Percentiles rank a stretch among this genome's conserved stretches.
phyloP scores from a whole-genome alignment of 2,888 invertebrate species.

The Cepaea hortensis region DNA sequence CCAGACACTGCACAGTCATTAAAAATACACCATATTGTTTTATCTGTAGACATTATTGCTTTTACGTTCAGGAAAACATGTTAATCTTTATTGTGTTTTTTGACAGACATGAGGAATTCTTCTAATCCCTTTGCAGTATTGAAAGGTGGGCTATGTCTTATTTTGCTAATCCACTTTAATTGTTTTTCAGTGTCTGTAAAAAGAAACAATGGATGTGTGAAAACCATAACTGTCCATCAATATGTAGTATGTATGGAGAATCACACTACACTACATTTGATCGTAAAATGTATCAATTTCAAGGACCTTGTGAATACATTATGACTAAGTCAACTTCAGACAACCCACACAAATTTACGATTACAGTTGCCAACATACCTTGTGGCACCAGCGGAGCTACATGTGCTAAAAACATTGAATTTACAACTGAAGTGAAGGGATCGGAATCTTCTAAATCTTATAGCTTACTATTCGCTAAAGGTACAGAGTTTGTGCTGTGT shows the following conservation, averaged over 20 bases:
- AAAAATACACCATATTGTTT: no score
- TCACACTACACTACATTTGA: slow-evolving; percentile 93
- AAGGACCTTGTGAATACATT: slow-evolving; percentile 91
- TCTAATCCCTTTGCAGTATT: no score
- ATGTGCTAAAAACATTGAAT: slow-evolving; percentile 86
- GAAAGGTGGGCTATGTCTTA: no score
- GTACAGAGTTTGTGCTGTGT: slow-evolving; percentile 31
- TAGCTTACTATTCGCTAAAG: slow-evolving; percentile 63
- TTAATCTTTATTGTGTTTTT: no score
- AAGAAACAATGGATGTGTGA: slow-evolving; percentile 89
- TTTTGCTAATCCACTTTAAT: no score
- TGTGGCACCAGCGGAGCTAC: slow-evolving; percentile 91
- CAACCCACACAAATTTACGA: slow-evolving; percentile 76
- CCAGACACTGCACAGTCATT: no score
- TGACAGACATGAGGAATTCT: no score
- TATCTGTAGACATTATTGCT: no score
- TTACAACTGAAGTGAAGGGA: slow-evolving; percentile 65
- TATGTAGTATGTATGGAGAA: slow-evolving; percentile 92
- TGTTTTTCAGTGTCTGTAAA: slow-evolving; percentile 63
- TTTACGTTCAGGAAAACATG: no score
- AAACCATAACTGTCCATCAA: slow-evolving; percentile 81
- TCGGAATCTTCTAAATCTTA: slow-evolving; percentile 55
- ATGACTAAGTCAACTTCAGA: slow-evolving; percentile 79
- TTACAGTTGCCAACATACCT: slow-evolving; percentile 88
- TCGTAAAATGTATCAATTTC: slow-evolving; percentile 88